Evolutionary conservation across 2,888 invertebrate species (phyloP), one percentile per base, ranked within the genome.

Genomic region (Onchidella celtica): DNA sequence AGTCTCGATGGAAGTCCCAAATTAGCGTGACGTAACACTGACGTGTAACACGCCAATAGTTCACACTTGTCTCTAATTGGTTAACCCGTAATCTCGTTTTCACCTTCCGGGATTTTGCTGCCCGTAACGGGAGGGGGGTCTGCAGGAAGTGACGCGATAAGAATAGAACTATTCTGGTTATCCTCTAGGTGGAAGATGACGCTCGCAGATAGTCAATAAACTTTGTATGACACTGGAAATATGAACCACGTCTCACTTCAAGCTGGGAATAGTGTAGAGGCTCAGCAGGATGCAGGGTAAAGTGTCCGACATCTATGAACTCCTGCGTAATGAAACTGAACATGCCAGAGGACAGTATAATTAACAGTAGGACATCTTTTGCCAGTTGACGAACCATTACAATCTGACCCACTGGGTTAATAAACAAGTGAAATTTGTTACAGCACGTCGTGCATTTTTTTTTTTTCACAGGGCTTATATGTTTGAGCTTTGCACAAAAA

Each of bases 41-140:
- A 73, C 59, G 61, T 27, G 17, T 6, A 4, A 3, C 40, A 38
- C 21, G 24, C 65, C 55, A 55, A 57, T 68, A 77, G 9, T 40
- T 34, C 77, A 68, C 77, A 36, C 27, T 76, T 34, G 76, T 21
- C 21, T 36, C 57, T 57, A 34, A 68, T 55, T 32, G 55, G 68
- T 27, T 24, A n/a, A 27, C 1, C 6, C 3, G 4, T 68, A 77
- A 77, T 77, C 36, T n/a, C 55, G 40, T 77, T 77, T 11, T n/a
- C 77, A 47, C 57, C 21, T 61, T 6, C 63, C 74, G 21, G 59
- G 65, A 65, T 47, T 65, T 24, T 3, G n/a, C 40, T 27, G 55
- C 17, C 29, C 9, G 2, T 24, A n/a, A 24, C 29, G 1, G 36
- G 59, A 21, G 32, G 17, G 21, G 24, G 38, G 21, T 17, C 75